Evolutionary conservation across 2,113 vertebrate genomes (phyloP), one percentile per base, ranked within the genome.

Genomic region (Camelus dromedarius): DNA sequence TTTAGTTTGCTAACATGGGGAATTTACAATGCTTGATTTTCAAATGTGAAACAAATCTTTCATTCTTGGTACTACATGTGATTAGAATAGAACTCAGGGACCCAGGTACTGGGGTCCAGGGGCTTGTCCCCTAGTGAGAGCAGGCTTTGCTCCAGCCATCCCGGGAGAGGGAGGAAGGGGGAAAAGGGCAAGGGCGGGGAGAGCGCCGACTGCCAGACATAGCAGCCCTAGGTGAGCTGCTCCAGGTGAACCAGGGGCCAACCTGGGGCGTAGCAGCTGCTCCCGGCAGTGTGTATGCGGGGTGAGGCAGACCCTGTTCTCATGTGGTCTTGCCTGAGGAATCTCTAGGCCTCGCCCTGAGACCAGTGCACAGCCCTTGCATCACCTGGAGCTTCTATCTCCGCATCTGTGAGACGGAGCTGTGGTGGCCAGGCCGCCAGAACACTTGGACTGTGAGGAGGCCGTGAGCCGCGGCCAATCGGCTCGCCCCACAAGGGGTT

Each of bases 131-230:
- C 20, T 52, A 7, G 2, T 20, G 15, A 94, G 69, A 58, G 38
- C 13, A 5, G 38, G 46, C 67, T 76, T 32, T 12, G 9, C 48
- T 48, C 64, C 20, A 38, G 62, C 11, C 14, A 50, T 76, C 15
- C 30, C 0, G 5, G 4, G 8, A 32, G 83, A 84, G 35, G 15
- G 77, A 56, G 28, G 15, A 24, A 48, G 52, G 4, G 38, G 67
- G 56, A 35, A 79, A 20, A 94, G 72, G 64, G 86, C n/a, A 46
- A 66, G 50, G 50, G 20, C 2, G 12, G 24, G 18, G 48, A 69
- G 50, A 38, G 30, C 1, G 0, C 0, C 0, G 4, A 22, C 56
- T 4, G 0, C 30, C 28, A 8, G 26, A 75, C 24, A 1, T 15
- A 0, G 22, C 8, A 52, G 80, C 62, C 6, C 20, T 35, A 46